phyloP scores from a whole-genome alignment of 2,888 invertebrate genomes.

The Rhingia rostrata region DNA sequence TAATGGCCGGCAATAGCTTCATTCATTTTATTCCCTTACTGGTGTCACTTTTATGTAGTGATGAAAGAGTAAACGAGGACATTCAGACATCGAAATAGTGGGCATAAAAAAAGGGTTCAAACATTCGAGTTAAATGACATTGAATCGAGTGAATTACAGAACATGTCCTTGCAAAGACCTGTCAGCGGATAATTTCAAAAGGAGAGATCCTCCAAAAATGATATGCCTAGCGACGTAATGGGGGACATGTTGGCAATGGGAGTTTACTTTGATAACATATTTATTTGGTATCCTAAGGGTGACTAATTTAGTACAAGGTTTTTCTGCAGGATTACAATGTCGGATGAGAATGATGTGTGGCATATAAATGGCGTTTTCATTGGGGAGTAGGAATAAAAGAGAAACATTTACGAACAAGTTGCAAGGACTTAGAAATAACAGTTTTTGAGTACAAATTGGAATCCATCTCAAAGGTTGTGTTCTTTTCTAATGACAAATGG shows the following conservation, averaged over 20 bases:
- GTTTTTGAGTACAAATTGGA: too few species aligned
- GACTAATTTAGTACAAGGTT: slow-evolving; percentile 26
- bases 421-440: too few species aligned
- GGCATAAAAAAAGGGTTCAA: slow-evolving; percentile 53
- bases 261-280: slow-evolving; percentile 57
- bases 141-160: slow-evolving; percentile 60
- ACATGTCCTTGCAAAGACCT: slow-evolving; percentile 39
- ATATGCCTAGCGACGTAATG: slow-evolving; percentile 17
- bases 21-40: slow-evolving; percentile 19
- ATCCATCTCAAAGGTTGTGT: too few species aligned
- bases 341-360: not conserved
- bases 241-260: slow-evolving; percentile 34
- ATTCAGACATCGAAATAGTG: slow-evolving; percentile 34
- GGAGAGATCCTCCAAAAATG: slow-evolving; percentile 6
- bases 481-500: too few species aligned
- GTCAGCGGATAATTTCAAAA: slow-evolving; percentile 9
- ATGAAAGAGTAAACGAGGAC: slow-evolving; percentile 40
- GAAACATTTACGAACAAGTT: too few species aligned
- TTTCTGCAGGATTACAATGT: not conserved
- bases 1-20: slow-evolving; percentile 19
- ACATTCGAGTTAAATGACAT: slow-evolving; percentile 61
- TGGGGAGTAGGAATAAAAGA: too few species aligned
- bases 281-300: slow-evolving; percentile 53
- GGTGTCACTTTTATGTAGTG: slow-evolving; percentile 28
- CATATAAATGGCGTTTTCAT: too few species aligned